phyloP scores from a whole-genome alignment of 2,113 vertebrate genomes.

The Podarcis cretensis region DNA sequence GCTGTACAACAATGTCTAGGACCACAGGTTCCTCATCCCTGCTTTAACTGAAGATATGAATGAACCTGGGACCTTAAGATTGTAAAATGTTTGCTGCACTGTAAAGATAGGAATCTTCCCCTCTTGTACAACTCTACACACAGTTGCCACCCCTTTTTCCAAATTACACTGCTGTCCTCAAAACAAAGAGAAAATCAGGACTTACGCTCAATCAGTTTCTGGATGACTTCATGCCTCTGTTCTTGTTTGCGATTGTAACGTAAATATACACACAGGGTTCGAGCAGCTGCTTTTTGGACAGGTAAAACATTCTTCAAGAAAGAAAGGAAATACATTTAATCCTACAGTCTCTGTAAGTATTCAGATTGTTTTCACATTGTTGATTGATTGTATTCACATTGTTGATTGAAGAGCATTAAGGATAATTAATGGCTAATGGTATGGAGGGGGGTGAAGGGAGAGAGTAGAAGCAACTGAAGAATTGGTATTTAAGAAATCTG shows the following conservation, averaged over 20 bases:
- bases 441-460: not conserved
- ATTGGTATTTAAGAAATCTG: not conserved
- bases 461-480: not conserved
- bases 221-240: conserved; percentile 91
- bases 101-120: not conserved
- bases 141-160: not conserved
- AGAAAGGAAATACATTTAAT: conserved; percentile 55
- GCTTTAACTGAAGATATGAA: not conserved
- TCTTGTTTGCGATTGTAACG: conserved; percentile 95
- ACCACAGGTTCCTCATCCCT: not conserved
- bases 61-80: not conserved
- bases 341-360: not conserved
- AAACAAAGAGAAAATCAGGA: conserved; percentile 32
- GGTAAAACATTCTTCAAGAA: conserved; percentile 90
- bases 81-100: not conserved
- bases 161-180: conserved; percentile 37
- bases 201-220: conserved; percentile 92
- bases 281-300: conserved; percentile 91
- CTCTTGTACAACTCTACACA: not conserved
- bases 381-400: not conserved
- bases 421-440: not conserved
- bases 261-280: conserved; percentile 90
- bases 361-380: not conserved
- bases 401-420: not conserved
- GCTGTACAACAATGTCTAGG: not conserved